phyloP scores from a whole-genome alignment of 1,140 invertebrate species.

The Lerema accius region DNA sequence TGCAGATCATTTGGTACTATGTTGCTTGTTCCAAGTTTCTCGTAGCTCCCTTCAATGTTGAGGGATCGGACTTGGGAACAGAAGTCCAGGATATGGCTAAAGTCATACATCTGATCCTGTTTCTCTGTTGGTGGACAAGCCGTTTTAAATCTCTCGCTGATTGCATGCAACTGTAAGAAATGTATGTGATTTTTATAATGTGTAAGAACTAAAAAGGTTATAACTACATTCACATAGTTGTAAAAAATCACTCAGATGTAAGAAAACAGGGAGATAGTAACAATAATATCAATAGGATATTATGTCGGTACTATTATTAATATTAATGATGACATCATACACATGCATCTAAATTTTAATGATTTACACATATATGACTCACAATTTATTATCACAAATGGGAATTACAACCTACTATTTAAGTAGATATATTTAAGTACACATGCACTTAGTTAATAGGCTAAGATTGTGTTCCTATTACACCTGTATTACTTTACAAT shows the following conservation, averaged over 20 bases:
- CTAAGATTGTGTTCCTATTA: too few species aligned
- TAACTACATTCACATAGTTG: too few species aligned
- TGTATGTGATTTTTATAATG: background rate
- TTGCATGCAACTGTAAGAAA: constrained; percentile 90
- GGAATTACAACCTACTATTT: constrained; percentile 16
- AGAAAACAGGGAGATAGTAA: too few species aligned
- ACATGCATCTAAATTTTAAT: constrained; percentile 26
- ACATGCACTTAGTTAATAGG: too few species aligned
- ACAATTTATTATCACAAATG: background rate
- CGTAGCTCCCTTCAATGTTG: constrained; percentile 87
- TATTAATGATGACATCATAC: too few species aligned
- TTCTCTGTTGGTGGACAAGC: constrained; percentile 91
- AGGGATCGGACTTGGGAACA: constrained; percentile 89
- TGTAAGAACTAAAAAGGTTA: too few species aligned
- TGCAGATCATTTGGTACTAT: constrained; percentile 90
- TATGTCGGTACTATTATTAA: too few species aligned
- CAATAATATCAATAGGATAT: too few species aligned
- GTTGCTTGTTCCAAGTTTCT: constrained; percentile 89
- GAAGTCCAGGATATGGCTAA: constrained; percentile 95
- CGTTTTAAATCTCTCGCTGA: constrained; percentile 93
- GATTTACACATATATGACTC: background rate
- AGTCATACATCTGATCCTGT: constrained; percentile 88
- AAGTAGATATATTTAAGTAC: constrained; percentile 1
- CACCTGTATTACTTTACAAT: too few species aligned
- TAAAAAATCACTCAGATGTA: too few species aligned